Conservation (phyloP, 2,888 invertebrate genomes). For the Parelbella ahira region DNA sequence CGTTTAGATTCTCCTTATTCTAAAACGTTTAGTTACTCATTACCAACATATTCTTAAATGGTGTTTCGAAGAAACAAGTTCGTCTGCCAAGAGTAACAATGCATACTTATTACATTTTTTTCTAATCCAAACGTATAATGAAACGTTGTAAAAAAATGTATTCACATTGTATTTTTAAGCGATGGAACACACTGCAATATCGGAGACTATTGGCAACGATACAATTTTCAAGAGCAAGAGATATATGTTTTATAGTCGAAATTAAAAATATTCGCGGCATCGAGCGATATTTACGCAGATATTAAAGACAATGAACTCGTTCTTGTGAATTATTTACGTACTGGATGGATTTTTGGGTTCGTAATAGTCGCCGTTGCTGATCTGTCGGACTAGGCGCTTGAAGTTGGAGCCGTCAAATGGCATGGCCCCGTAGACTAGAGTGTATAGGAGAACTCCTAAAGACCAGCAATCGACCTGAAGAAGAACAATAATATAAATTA, state of each 20-base stretch:
- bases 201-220: conserved; percentile 19
- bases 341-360: conserved; percentile 97
- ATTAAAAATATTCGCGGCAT: conserved; percentile 13
- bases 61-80: too few species aligned
- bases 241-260: conserved; percentile 11
- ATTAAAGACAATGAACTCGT: conserved; percentile 21
- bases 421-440: conserved; percentile 99
- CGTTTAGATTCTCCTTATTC: too few species aligned
- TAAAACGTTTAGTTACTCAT: too few species aligned
- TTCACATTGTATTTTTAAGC: conserved; percentile 4
- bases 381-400: conserved; percentile 96
- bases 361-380: conserved; percentile 98
- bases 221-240: conserved; percentile 18
- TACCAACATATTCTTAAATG: too few species aligned
- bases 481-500: too few species aligned
- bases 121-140: neutral
- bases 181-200: conserved; percentile 10
- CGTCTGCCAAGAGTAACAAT: too few species aligned
- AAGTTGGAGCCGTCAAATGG: conserved; percentile 99
- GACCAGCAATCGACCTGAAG: conserved; percentile 91
- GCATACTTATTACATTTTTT: too few species aligned
- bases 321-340: conserved; percentile 45
- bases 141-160: conserved; percentile 6
- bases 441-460: conserved; percentile 97
- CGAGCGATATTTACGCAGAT: conserved; percentile 15